These are phyloP conservation scores for Thunnus thynnus DNA, from an alignment of 2,113 vertebrate species.

Conservation along the genomic window DNA sequence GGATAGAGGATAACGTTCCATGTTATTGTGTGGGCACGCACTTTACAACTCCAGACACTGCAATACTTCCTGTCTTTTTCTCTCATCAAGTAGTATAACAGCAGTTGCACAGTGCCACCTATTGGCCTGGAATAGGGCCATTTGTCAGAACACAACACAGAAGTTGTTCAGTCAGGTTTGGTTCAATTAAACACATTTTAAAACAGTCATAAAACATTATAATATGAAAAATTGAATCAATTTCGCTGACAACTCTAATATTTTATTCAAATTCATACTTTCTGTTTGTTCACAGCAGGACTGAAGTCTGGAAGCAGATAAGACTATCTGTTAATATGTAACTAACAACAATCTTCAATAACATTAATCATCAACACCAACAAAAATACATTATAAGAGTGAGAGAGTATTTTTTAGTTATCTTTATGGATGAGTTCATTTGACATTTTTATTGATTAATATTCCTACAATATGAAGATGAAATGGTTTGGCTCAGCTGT, in stretches of 20 bases:
- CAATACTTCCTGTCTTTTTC: too few relatives aligned
- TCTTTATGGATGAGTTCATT: not conserved
- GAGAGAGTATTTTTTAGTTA: not conserved
- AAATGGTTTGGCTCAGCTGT: too few relatives aligned
- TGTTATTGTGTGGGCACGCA: too few relatives aligned
- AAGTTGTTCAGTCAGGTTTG: not conserved
- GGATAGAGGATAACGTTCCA: too few relatives aligned
- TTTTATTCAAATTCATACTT: not conserved
- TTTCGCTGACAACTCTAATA: too few relatives aligned
- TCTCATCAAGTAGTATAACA: not conserved
- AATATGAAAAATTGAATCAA: too few relatives aligned
- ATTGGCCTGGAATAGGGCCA: too few relatives aligned
- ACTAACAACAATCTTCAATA: not conserved
- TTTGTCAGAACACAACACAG: too few relatives aligned
- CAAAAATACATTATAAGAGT: not conserved
- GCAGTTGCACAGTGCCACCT: too few relatives aligned
- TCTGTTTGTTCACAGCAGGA: conserved; percentile 10
- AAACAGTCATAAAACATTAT: not conserved
- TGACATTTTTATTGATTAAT: too few relatives aligned
- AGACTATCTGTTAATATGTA: conserved; percentile 26
- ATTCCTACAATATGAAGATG: too few relatives aligned
- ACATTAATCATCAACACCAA: not conserved
- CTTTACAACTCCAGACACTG: too few relatives aligned
- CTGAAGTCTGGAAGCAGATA: not conserved
- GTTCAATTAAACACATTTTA: not conserved